phyloP scores from a whole-genome alignment of 2,888 invertebrate species.

The Agriopis aurantiaria region DNA sequence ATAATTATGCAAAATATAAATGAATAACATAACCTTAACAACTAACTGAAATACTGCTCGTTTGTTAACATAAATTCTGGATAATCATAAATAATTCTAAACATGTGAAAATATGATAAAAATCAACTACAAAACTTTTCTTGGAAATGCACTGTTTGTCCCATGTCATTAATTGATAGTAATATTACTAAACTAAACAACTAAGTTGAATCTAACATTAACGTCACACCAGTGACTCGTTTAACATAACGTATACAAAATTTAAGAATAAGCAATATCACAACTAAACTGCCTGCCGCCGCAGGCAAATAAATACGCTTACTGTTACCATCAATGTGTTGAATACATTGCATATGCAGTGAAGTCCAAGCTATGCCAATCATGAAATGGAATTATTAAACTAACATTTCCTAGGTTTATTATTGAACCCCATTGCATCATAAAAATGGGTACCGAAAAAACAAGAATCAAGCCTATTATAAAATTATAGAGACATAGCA shows the following conservation, averaged over 20 bases:
- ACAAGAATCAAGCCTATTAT: neutral
- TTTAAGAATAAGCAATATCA: slow-evolving; percentile 83
- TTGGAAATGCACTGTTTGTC: slow-evolving; percentile 64
- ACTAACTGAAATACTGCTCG: slow-evolving; percentile 81
- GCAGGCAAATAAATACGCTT: slow-evolving; percentile 75
- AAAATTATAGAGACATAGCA: neutral
- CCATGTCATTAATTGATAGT: slow-evolving; percentile 55
- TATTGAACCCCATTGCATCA: slow-evolving; percentile 22
- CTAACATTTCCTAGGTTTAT: slow-evolving; percentile 19
- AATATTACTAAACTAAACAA: slow-evolving; percentile 65
- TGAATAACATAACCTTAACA: slow-evolving; percentile 52
- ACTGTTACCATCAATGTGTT: slow-evolving; percentile 29
- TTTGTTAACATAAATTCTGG: slow-evolving; percentile 66
- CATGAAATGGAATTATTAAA: slow-evolving; percentile 10
- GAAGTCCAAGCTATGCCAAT: slow-evolving; percentile 34
- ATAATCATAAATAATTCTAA: slow-evolving; percentile 70
- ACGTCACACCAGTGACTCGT: slow-evolving; percentile 76
- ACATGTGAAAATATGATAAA: slow-evolving; percentile 59
- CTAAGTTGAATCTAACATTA: slow-evolving; percentile 77
- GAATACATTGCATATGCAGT: slow-evolving; percentile 3
- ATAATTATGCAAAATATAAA: slow-evolving; percentile 51
- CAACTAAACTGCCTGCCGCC: slow-evolving; percentile 78
- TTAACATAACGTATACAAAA: slow-evolving; percentile 84
- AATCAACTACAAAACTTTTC: slow-evolving; percentile 51
- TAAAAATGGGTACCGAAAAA: neutral